phyloP scores from a whole-genome alignment of 2,113 vertebrate genomes.

The Oreochromis niloticus region DNA sequence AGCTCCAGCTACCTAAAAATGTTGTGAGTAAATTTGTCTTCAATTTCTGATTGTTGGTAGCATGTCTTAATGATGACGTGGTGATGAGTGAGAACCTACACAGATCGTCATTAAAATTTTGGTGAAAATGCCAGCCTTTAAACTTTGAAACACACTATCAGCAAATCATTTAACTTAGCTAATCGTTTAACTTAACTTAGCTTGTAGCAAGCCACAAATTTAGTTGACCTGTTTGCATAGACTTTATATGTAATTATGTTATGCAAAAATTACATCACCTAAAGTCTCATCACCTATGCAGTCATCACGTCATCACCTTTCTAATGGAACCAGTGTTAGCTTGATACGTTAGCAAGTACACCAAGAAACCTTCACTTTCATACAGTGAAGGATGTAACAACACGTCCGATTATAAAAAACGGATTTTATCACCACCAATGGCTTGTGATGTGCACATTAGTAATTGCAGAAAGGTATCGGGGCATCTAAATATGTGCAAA shows the following conservation, averaged over 20 bases:
- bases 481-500: not conserved
- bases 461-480: not conserved
- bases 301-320: too few relatives aligned
- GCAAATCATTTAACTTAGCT: not conserved
- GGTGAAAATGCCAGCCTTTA: not conserved
- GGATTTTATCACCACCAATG: too few relatives aligned
- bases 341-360: not conserved
- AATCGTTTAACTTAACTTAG: too few relatives aligned
- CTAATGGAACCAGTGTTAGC: not conserved
- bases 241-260: too few relatives aligned
- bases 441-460: not conserved
- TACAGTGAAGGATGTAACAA: too few relatives aligned
- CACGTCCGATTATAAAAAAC: too few relatives aligned
- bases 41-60: not conserved
- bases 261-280: too few relatives aligned
- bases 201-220: too few relatives aligned
- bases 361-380: too few relatives aligned
- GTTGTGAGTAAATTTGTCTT: not conserved
- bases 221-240: too few relatives aligned
- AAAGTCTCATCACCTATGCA: too few relatives aligned
- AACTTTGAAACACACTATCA: not conserved
- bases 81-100: not conserved
- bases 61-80: not conserved
- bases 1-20: not conserved
- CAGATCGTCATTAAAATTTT: not conserved